Evolutionary conservation across 2,888 invertebrate species (phyloP), one percentile per base, ranked within the genome.

Genomic region (Lasioglossum vierecki): DNA sequence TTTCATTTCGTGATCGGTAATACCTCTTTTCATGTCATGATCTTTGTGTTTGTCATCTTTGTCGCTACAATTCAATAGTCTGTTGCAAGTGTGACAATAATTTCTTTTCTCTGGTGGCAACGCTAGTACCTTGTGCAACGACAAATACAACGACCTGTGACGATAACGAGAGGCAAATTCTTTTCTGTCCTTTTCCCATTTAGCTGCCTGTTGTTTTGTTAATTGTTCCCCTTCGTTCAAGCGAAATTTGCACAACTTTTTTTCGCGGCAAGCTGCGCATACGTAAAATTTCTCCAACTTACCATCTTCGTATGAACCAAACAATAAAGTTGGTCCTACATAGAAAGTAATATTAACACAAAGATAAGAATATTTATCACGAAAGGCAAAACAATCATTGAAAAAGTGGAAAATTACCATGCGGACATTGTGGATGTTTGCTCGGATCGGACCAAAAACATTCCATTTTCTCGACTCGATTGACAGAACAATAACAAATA

Each of bases 241-340:
- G 91, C 97, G 97, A 93, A 98, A 97, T 4, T 96, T 95, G 92
- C 99, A 99, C 15, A 97, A 96, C 92, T 97, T 97, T 86, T 97
- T 96, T 92, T 98, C 97, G 80, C 99, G 96, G 94, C 97, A 98
- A 0, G 98, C 97, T 0, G 99, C 97, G 94, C 99, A 99, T 0
- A 97, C 97, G 95, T 96, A 99, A 95, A 97, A 98, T 88, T 96
- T 95, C 63, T 96, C 95, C 79, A 96, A 95, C 88, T 95, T 95
- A 4, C 95, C 95, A 73, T 95, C 90, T 1, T 92, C 72, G 22
- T 89, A 82, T 80, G 88, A 82, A 39, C 96, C 96, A 95, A 98
- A 98, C 78, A 97, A 94, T 82, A 98, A 95, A 9, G 97, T 97
- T 70, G 98, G 98, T 0, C 95, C 95, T 95, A 74, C 6, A 44